Evolutionary conservation across 1,140 invertebrate species (phyloP), one percentile per base, ranked within the genome.

Genomic region (Conopomorpha cramerella): DNA sequence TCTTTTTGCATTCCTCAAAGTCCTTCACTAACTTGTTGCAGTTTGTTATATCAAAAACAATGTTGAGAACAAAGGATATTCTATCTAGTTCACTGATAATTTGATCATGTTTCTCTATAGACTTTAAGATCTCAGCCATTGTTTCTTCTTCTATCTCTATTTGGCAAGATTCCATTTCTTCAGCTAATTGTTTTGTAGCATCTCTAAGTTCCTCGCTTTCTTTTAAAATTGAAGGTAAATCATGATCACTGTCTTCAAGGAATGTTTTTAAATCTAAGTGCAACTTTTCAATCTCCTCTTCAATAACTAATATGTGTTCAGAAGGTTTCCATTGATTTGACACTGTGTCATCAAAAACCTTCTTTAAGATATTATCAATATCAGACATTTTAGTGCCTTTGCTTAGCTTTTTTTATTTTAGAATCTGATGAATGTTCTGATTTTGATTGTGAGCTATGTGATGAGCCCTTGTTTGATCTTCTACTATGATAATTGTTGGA

Each of bases 71-170:
- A 46, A 78, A 77, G 14, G 80, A 78, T 0, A 80, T 65, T 34
- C 73, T 74, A 43, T 81, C 60, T 23, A 86, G 51, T 28, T 81
- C 71, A 36, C 76, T 56, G 6, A 77, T 66, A 15, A 85, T 55
- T 41, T 63, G 62, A 33, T 81, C 60, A 40, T 86, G 58, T 47
- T 82, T 82, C 30, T 78, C 74, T 8, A 78, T 78, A 0, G 80
- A 80, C 36, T 78, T 73, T 3, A 73, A 49, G 27, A 86, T 62
- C 48, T 86, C 79, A 32, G 79, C 70, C 55, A 82, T 81, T n/a
- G 80, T 77, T 59, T 82, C 49, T 34, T 79, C 49, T 42, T 84
- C 77, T 36, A 84, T 80, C 29, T 78, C 70, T 23, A 57, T 64
- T 39, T 82, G 68, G 15, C 84, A 76, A 4, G 38, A 35, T 26